Evolutionary conservation across 2,113 vertebrate genomes (phyloP), one percentile per base, ranked within the genome.

Genomic region (Pseudopodoces humilis): DNA sequence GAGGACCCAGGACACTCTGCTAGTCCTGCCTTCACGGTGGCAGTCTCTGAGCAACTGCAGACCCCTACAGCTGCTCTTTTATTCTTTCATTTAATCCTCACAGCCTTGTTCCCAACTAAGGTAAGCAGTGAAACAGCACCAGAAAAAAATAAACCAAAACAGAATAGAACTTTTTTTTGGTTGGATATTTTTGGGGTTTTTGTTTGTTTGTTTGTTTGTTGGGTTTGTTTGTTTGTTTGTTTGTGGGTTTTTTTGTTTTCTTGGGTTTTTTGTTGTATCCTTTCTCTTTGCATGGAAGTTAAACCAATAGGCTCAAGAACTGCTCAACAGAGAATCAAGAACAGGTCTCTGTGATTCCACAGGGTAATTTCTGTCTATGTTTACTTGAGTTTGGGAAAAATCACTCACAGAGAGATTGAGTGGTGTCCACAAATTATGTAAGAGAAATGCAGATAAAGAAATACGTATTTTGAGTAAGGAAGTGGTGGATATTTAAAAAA

Each of bases 161-260:
- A 43, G 19, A 62, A 69, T 6, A 31, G 35, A 64, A 41, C 20
- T 49, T 65, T 47, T 75, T 56, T 15, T 47, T 30, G 19, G 1
- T 39, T 39, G 7, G 2, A 3, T 0, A 4, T 24, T 77, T 41
- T 70, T 39, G 13, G 3, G 4, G 28, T 24, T 24, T 17, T 58
- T 22, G 22, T 62, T 15, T 58, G 47, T 7, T 76, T 50, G 16
- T 21, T 71, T 71, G 6, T 13, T 30, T 39, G 31, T 37, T 13
- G 17, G 33, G 9, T 12, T 47, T 49, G 2, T 37, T 76, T 23
- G 11, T 21, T 30, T 18, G 15, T 27, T 39, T 17, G 3, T 28
- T 62, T 12, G 6, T 18, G 44, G 9, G 8, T 3, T 39, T 39
- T 30, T 53, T 27, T 15, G 11, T 7, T 30, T 30, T 10, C 39